These are phyloP conservation scores for Didymodactylos carnosus DNA, from an alignment of 2,888 invertebrate genomes.

Conservation along the genomic window DNA sequence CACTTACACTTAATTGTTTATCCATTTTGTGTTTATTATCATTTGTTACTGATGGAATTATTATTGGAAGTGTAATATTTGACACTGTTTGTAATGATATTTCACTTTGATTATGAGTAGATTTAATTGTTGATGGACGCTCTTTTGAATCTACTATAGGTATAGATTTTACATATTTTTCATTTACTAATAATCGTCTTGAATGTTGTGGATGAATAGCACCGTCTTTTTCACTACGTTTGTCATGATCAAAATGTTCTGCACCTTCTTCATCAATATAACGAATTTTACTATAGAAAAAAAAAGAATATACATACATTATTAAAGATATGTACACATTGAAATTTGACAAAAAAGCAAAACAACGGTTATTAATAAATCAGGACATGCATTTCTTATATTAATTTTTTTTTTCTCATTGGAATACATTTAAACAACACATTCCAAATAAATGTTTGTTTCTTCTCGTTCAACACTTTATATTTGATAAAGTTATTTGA, in stretches of 20 bases:
- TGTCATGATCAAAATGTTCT: neutral
- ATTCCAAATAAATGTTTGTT: neutral
- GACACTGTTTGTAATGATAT: neutral
- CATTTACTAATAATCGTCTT: neutral
- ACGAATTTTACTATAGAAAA: neutral
- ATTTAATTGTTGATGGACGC: neutral
- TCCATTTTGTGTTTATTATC: too few species aligned
- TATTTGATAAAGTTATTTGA: too few species aligned
- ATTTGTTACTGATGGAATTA: neutral
- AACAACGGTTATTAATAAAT: neutral
- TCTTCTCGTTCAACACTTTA: too few species aligned
- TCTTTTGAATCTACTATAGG: neutral
- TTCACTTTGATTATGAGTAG: neutral
- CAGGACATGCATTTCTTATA: neutral
- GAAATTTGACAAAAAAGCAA: neutral
- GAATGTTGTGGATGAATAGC: neutral
- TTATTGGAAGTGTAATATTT: neutral
- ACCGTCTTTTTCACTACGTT: neutral
- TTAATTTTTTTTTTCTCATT: too few species aligned
- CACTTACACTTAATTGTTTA: slow-evolving; percentile 1
- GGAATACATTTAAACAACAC: too few species aligned
- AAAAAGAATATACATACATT: neutral
- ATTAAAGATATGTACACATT: neutral
- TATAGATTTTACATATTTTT: neutral
- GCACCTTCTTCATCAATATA: neutral